Evolutionary conservation across 2,888 invertebrate species (phyloP), one percentile per base, ranked within the genome.

Genomic region (Erebia epiphron): DNA sequence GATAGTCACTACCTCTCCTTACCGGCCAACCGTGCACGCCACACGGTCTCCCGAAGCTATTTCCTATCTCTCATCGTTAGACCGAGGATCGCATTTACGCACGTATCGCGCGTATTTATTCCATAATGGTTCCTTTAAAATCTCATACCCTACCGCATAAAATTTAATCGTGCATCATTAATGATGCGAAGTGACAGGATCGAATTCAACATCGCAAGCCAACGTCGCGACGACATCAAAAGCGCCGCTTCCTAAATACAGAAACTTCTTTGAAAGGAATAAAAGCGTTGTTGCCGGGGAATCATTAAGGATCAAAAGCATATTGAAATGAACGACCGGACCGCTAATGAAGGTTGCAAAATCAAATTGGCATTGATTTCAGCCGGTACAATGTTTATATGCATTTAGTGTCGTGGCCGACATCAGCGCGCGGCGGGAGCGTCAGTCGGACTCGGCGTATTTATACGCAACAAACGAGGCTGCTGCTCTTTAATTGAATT

Each of bases 241-340:
- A 83, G 85, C 79, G 78, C 91, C 91, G 91, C 89, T 86, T 81
- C 88, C 89, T 91, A 89, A 91, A 91, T 90, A 88, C 86, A 88
- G 87, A 82, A 87, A 46, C 13, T 46, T 46, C 46, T 46, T 88
- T 87, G 89, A 86, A 82, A 85, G 84, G 88, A 83, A 89, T 88
- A 89, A 90, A 87, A 87, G 85, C 88, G 86, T 87, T 88, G 90
- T 90, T 87, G 82, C 86, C 81, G 86, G 82, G 84, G 86, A 90
- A 89, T 91, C 91, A 88, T 93, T 93, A 92, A 86, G 86, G 85
- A 80, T 82, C 83, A 82, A 83, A 82, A 83, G 86, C 87, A 90
- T 89, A 91, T 90, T 92, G 90, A 90, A 92, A 90, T 89, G 90
- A 90, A 88, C 84, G 90, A 91, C 90, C 90, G 90, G 91, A 85